These are phyloP conservation scores for Hassar affinis DNA, from an alignment of 2,113 vertebrate species.

Conservation along the genomic window DNA sequence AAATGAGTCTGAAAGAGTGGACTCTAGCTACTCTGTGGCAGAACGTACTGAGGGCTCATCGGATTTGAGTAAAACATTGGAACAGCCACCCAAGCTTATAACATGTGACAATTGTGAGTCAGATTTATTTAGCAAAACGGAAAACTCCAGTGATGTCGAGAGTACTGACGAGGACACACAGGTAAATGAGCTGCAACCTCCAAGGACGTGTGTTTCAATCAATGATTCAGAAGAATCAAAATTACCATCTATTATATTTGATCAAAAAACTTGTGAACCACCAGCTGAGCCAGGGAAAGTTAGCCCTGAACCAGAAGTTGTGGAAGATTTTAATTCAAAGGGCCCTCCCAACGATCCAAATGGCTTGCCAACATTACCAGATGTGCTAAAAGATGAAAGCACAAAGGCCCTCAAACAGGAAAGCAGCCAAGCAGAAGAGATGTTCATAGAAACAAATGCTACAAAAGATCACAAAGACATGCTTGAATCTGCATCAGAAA, in stretches of 20 bases:
- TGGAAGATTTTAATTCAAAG: conserved; percentile 23
- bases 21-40: conserved; percentile 10
- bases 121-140: conserved; percentile 51
- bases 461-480: conserved; percentile 17
- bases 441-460: conserved; percentile 48
- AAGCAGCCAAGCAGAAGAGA: conserved; percentile 15
- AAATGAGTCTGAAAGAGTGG: conserved; percentile 38
- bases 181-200: conserved; percentile 49
- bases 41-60: conserved; percentile 34
- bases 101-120: conserved; percentile 54
- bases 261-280: conserved; percentile 42
- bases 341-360: neutral
- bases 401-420: conserved; percentile 19
- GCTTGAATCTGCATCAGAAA: conserved; percentile 41
- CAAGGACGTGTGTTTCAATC: conserved; percentile 48
- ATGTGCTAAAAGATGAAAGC: conserved; percentile 37
- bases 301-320: neutral
- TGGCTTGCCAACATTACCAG: conserved; percentile 30
- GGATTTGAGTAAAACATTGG: conserved; percentile 46
- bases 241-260: conserved; percentile 14
- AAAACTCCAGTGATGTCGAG: conserved; percentile 32
- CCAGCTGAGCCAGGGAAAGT: conserved; percentile 45
- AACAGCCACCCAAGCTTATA: conserved; percentile 51
- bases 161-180: conserved; percentile 50
- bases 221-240: conserved; percentile 47